Conservation (phyloP, 2,797 vertebrate genomes). For the Liasis olivaceus region DNA sequence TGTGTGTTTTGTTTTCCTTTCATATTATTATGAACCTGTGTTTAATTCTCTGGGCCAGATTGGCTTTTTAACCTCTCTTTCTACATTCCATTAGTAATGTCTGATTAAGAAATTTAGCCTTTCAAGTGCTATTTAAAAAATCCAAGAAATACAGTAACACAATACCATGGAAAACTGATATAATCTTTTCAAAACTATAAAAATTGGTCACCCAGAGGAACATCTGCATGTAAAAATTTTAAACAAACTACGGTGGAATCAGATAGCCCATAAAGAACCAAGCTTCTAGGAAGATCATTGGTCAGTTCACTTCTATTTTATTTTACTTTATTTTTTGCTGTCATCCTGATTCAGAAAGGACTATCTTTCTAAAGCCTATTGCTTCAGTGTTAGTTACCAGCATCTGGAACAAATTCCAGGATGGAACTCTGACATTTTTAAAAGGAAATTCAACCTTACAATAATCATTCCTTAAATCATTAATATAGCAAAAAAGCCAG, state of each 20-base stretch:
- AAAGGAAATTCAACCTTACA: constrained; percentile 77
- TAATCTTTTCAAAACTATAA: constrained; percentile 99
- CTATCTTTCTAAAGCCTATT: constrained; percentile 73
- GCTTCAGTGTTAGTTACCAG: constrained; percentile 77
- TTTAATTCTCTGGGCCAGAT: constrained; percentile 86
- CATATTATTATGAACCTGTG: constrained; percentile 88
- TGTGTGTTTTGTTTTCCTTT: constrained; percentile 87
- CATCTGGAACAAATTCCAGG: constrained; percentile 83
- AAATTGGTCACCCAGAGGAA: constrained; percentile 97
- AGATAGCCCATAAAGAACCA: constrained; percentile 89
- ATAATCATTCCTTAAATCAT: constrained; percentile 82
- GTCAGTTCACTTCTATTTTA: constrained; percentile 55
- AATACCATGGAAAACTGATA: constrained; percentile 98
- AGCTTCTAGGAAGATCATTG: constrained; percentile 66
- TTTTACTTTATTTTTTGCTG: constrained; percentile 65
- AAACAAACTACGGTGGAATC: constrained; percentile 97
- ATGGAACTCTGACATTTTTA: constrained; percentile 77
- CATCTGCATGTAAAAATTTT: constrained; percentile 96
- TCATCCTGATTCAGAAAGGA: constrained; percentile 74
- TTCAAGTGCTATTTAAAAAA: constrained; percentile 81
- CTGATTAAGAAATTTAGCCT: constrained; percentile 80
- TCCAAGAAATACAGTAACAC: constrained; percentile 96
- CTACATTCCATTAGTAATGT: constrained; percentile 79
- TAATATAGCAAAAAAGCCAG: constrained; percentile 72
- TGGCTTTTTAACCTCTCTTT: constrained; percentile 80